Conservation (phyloP, 1,140 invertebrate species). For the Matsumurasca onukii region DNA sequence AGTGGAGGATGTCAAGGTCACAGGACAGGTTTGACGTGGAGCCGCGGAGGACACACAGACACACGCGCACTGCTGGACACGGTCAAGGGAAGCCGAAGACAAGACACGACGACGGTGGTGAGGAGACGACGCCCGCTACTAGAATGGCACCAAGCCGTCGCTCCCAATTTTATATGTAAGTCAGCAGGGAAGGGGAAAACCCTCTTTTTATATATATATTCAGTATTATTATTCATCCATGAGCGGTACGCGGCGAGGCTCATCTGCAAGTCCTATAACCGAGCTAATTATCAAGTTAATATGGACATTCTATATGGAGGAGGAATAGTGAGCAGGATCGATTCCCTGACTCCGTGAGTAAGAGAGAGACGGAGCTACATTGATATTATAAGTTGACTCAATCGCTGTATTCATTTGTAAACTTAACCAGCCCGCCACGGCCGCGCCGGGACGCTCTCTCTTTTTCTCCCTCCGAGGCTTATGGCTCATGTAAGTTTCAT, state of each 20-base stretch:
- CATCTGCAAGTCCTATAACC: slow-evolving; percentile 88
- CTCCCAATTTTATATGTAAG: slow-evolving; percentile 47
- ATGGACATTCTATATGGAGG: slow-evolving; percentile 70
- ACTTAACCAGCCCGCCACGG: slow-evolving; percentile 55
- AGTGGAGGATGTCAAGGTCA: slow-evolving; percentile 12
- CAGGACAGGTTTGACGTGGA: not conserved
- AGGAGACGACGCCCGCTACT: slow-evolving; percentile 32
- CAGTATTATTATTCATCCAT: slow-evolving; percentile 44
- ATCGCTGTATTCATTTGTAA: slow-evolving; percentile 74
- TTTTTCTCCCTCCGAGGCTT: slow-evolving; percentile 38
- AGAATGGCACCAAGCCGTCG: slow-evolving; percentile 43
- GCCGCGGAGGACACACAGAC: not conserved
- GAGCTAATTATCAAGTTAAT: slow-evolving; percentile 89
- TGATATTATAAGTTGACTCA: slow-evolving; percentile 74
- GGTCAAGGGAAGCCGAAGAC: not conserved
- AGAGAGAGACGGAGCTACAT: slow-evolving; percentile 57
- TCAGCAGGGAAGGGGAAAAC: slow-evolving; percentile 41
- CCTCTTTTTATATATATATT: slow-evolving; percentile 44
- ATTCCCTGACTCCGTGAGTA: slow-evolving; percentile 42
- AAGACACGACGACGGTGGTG: not conserved
- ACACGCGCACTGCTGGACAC: no score
- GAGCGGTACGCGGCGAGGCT: slow-evolving; percentile 48
- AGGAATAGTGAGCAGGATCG: slow-evolving; percentile 47
- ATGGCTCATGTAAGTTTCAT: slow-evolving; percentile 49
- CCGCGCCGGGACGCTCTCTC: slow-evolving; percentile 39